These are phyloP conservation scores for Neelides sp. DNA, from an alignment of 1,140 invertebrate species.

Conservation along the genomic window DNA sequence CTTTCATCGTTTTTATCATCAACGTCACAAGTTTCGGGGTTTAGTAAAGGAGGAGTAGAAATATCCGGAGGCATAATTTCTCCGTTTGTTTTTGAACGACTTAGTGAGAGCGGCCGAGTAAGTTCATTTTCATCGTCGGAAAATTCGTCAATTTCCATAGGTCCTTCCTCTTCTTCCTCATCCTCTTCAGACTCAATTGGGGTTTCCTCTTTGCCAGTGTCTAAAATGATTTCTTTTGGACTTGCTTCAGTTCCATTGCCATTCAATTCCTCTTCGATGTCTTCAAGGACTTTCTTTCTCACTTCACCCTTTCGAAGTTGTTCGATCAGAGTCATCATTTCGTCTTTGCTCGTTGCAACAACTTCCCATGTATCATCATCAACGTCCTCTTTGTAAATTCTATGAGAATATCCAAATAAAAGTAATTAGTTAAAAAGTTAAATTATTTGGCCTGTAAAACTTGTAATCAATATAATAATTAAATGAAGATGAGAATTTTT, in stretches of 20 bases:
- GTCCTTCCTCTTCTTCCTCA: constrained; percentile 12
- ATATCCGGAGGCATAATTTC: too few species aligned
- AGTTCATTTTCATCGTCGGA: too few species aligned
- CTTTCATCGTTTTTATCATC: too few species aligned
- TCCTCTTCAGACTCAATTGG: constrained; percentile 13
- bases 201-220: constrained; percentile 31
- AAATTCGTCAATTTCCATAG: constrained; percentile 33
- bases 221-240: constrained; percentile 13
- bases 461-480: too few species aligned
- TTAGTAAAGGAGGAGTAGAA: too few species aligned
- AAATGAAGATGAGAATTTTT: too few species aligned
- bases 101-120: too few species aligned
- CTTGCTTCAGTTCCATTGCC: neutral
- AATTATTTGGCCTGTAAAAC: too few species aligned
- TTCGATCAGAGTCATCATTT: constrained; percentile 57
- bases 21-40: too few species aligned
- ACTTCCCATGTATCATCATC: constrained; percentile 93
- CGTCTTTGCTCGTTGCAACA: constrained; percentile 59
- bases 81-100: too few species aligned
- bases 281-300: constrained; percentile 25
- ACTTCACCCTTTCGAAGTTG: constrained; percentile 53
- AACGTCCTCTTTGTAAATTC: constrained; percentile 83
- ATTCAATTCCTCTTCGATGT: constrained; percentile 5
- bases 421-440: too few species aligned
- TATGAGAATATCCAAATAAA: too few species aligned